These are phyloP conservation scores for Tipula lateralis DNA, from an alignment of 2,888 invertebrate genomes.

Conservation along the genomic window DNA sequence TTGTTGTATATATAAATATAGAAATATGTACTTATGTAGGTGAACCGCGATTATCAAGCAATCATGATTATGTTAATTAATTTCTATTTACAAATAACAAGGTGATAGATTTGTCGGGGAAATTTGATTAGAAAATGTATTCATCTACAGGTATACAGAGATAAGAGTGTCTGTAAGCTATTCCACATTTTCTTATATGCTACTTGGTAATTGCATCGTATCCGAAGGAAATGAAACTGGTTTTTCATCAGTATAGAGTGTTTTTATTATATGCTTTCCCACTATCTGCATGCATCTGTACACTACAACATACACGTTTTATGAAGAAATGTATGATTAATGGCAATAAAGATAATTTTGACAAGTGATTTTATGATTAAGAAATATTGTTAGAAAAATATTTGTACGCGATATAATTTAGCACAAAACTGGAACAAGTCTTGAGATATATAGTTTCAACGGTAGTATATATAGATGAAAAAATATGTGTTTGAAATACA, in stretches of 20 bases:
- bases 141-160: background rate
- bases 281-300: no score
- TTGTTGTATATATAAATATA: background rate
- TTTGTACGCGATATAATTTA: background rate
- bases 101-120: background rate
- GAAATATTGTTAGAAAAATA: background rate
- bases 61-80: conserved; percentile 1
- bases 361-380: conserved; percentile 13
- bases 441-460: no score
- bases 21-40: conserved; percentile 3
- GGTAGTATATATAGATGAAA: no score
- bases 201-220: background rate
- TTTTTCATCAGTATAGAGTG: no score
- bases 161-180: background rate
- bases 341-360: background rate
- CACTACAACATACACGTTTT: background rate
- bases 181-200: background rate
- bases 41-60: background rate
- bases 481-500: no score
- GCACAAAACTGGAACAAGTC: background rate
- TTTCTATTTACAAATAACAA: background rate
- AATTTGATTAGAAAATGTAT: conserved; percentile 13
- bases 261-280: background rate
- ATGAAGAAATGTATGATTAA: conserved; percentile 6
- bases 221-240: background rate